phyloP scores from a whole-genome alignment of 2,113 vertebrate genomes.

The Desmodus rotundus region DNA sequence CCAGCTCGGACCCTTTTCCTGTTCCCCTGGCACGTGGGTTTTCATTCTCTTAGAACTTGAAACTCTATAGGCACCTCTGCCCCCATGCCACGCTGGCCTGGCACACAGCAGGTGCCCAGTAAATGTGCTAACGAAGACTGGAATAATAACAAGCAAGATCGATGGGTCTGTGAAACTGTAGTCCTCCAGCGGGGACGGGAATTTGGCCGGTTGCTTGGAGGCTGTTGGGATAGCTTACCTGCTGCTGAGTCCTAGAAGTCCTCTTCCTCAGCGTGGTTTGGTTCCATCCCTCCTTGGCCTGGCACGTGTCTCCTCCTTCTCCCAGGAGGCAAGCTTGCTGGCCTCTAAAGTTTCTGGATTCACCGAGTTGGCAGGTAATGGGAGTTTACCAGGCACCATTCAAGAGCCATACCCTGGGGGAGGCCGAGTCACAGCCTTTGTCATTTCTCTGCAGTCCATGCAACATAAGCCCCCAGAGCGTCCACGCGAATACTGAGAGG shows the following conservation, averaged over 20 bases:
- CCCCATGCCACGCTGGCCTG: not conserved
- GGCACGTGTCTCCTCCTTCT: not conserved
- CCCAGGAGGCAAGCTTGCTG: not conserved
- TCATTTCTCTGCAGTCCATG: not conserved
- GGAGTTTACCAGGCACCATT: not conserved
- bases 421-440: not conserved
- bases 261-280: not conserved
- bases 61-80: not conserved
- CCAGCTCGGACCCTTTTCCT: rapidly evolving
- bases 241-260: not conserved
- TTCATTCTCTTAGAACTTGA: not conserved
- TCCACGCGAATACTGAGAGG: rapidly evolving
- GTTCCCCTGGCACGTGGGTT: not conserved
- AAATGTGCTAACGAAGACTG: constrained; percentile 8
- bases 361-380: rapidly evolving
- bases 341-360: not conserved
- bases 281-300: not conserved
- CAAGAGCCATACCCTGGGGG: rapidly evolving
- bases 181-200: not conserved
- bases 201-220: not conserved
- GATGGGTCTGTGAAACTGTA: not conserved
- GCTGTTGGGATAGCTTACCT: not conserved
- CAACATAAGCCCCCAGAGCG: rapidly evolving
- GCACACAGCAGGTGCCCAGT: not conserved
- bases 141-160: not conserved